A percentile compares a stretch with the other conserved stretches of the same genome.
Evolutionary conservation across 2,888 invertebrate species (phyloP).

Genomic region (Therioaphis trifolii): DNA sequence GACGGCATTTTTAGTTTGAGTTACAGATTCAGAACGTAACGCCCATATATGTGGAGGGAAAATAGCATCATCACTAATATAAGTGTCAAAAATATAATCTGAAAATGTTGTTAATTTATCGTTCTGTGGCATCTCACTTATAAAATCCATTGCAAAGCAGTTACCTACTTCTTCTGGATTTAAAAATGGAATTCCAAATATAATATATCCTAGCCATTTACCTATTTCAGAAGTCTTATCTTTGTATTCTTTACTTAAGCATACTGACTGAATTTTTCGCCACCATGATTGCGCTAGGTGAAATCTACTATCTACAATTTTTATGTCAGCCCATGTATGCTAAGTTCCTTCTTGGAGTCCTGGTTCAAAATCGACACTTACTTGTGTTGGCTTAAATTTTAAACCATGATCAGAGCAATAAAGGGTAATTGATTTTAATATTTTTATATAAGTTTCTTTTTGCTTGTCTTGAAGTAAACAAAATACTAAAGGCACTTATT

Average conservation of each 20-base stretch:
- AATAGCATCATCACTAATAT: not conserved
- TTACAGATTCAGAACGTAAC: not conserved
- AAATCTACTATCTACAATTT: not conserved
- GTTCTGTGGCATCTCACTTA: not conserved
- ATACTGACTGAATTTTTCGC: not conserved
- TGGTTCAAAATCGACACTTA: not conserved
- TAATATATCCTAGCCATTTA: not conserved
- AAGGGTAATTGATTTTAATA: not conserved
- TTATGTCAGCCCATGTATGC: not conserved
- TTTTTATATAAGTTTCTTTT: not conserved
- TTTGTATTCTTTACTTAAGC: not conserved
- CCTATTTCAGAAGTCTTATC: not conserved
- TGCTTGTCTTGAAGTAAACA: not conserved
- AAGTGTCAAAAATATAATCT: conserved; percentile 3
- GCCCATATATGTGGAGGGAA: not conserved
- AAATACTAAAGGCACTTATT: not conserved
- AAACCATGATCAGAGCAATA: not conserved
- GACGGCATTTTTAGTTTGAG: not conserved
- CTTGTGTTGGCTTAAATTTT: not conserved
- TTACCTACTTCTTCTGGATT: not conserved
- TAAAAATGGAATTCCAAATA: not conserved
- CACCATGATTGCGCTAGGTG: not conserved
- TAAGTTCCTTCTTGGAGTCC: not conserved
- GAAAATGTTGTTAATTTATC: not conserved
- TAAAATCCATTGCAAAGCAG: not conserved